Evolutionary conservation across 1,140 invertebrate species (phyloP), one percentile per base, ranked within the genome.

Genomic region (Pentalonia nigronervosa): DNA sequence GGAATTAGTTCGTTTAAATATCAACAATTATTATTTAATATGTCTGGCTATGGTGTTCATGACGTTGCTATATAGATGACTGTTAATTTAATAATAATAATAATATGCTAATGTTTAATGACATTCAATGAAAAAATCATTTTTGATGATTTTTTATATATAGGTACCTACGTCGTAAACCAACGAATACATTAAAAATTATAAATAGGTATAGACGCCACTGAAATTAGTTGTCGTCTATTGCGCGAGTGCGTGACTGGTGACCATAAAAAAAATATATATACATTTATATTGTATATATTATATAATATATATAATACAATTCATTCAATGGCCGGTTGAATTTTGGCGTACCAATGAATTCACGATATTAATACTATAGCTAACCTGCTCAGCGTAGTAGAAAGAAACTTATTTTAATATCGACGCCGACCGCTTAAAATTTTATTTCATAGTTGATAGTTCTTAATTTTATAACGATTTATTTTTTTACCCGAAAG

Each of bases 141-240:
- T 86, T 45, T 45, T 45, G 41, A 86, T 86, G 41, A 86, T 84
- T 23, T 86, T 45, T 36, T 86, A 76, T 34, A 76, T 17, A n/a
- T 76, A n/a, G 21, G 50, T n/a, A 41, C 41, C 41, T 41, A 76
- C 3, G 30, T n/a, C 30, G 83, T 86, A 86, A 86, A 25, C 36
- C 36, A 7, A 86, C 3, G 83, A 86, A 86, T 30, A 86, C 36
- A 86, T 86, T 86, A 86, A 23, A 86, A 86, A 86, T 41, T 86
- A 76, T 76, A 86, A 86, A 86, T 86, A 41, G 41, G 41, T 41
- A 86, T 86, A 25, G 36, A 86, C 83, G 36, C 83, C 83, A 86
- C 83, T 86, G 36, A 86, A 83, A 41, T 86, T 45, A 45, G 36
- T 86, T 86, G 23, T 86, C 83, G 83, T 86, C 83, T 86, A 45